These are phyloP conservation scores for Sinopyrophorus schimmeli DNA, from an alignment of 2,888 invertebrate species.

Conservation along the genomic window DNA sequence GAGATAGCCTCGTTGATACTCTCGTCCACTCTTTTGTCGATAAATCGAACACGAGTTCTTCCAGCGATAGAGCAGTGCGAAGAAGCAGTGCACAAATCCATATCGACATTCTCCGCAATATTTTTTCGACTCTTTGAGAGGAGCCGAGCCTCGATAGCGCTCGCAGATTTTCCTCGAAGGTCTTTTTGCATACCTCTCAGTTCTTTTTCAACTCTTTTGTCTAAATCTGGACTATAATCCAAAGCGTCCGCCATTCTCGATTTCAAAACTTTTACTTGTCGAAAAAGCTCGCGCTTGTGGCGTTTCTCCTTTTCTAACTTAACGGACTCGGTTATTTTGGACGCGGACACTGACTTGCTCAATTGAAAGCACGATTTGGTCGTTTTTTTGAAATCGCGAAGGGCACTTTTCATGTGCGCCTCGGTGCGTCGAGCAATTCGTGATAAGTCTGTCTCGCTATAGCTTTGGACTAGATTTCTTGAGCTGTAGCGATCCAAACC, in stretches of 20 bases:
- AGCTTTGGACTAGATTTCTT: constrained; percentile 65
- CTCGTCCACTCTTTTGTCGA: constrained; percentile 53
- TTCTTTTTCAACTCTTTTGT: constrained; percentile 54
- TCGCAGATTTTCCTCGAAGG: constrained; percentile 75
- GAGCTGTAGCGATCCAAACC: constrained; percentile 69
- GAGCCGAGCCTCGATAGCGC: constrained; percentile 69
- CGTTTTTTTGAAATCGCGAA: constrained; percentile 62
- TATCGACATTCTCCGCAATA: constrained; percentile 56
- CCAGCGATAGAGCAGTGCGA: constrained; percentile 37
- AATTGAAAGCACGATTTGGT: constrained; percentile 67
- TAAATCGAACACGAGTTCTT: constrained; percentile 51
- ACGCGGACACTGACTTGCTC: constrained; percentile 64
- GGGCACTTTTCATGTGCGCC: constrained; percentile 69
- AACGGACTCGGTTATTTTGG: constrained; percentile 65
- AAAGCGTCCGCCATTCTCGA: constrained; percentile 56
- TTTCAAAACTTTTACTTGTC: constrained; percentile 52
- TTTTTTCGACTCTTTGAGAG: constrained; percentile 62
- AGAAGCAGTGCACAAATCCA: constrained; percentile 48
- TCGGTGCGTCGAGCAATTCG: constrained; percentile 69
- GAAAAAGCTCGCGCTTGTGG: constrained; percentile 57
- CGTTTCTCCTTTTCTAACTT: constrained; percentile 58
- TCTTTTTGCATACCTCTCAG: constrained; percentile 57
- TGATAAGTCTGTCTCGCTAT: constrained; percentile 69
- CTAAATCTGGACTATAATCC: constrained; percentile 55
- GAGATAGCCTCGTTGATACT: constrained; percentile 62